Base-by-base conservation (phyloP, 2,888 invertebrate genomes). In the Slavum lentiscoides region DNA sequence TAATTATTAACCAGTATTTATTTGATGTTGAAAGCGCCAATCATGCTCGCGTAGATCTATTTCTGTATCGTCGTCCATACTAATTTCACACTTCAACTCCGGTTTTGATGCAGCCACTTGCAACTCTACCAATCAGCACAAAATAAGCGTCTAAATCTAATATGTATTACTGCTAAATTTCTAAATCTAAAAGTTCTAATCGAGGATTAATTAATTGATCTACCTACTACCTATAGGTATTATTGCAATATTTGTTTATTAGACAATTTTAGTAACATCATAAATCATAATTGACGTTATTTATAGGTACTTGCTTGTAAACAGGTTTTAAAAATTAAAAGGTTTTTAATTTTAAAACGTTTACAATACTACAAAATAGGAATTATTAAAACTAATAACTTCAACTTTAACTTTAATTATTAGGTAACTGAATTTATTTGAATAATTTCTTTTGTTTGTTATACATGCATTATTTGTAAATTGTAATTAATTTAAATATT, bases 1-100 rank as follows among this genome's bases (percentile, higher is more conserved):
- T 72, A 66, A 72, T 58, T 80, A 80, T 64, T 80, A 72, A 80
- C 80, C 80, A 13, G 62, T 72, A n/a, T 80, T 72, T 80, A 66
- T 72, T 72, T 80, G 80, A 80, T 80, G 80, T 72, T 80, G 80
- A 87, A 88, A 88, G 82, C 88, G 87, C 88, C 88, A 89, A 86
- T 88, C 88, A 86, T 89, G 88, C 86, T 89, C 88, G 84, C 88
- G 86, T 82, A 87, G 88, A 85, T 88, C 88, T 86, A 88, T 88
- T 85, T 89, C 88, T 72, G 87, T 88, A 85, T 88, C 88, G 85
- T 88, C 88, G 85, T 89, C 88, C 85, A 89, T 86, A 86, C 88
- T 88, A 86, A 89, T 88, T 85, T 89, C 88, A 86, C 87, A 87
- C 83, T 87, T 86, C 83, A 88, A 87, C 37, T 80, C 80, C 72